Conservation (phyloP, 1,140 invertebrate genomes). For the Plodia interpunctella region DNA sequence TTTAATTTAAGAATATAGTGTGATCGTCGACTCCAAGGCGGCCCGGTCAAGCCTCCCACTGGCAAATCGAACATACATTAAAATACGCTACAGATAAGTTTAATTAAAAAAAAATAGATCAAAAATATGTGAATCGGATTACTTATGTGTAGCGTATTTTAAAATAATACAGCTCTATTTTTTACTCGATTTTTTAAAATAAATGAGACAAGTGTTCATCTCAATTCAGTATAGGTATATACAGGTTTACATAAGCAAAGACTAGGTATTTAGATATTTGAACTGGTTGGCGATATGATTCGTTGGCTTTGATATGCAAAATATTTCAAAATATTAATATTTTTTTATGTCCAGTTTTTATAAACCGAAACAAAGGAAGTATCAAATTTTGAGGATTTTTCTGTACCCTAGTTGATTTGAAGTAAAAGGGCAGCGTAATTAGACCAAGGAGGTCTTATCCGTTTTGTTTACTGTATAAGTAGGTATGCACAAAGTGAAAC, state of each 20-base stretch:
- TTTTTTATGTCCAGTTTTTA: background rate
- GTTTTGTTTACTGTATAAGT: constrained; percentile 1
- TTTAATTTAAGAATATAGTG: background rate
- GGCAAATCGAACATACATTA: constrained; percentile 3
- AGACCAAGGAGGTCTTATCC: constrained; percentile 30
- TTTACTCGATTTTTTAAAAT: too few relatives aligned
- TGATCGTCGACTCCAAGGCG: constrained; percentile 13
- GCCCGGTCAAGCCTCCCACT: constrained; percentile 25
- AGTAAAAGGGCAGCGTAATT: constrained; percentile 34
- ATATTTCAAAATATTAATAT: too few relatives aligned
- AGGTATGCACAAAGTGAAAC: background rate
- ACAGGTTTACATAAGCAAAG: too few relatives aligned
- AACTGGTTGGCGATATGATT: too few relatives aligned
- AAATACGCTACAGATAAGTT: background rate
- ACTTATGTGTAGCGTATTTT: too few relatives aligned
- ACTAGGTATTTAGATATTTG: too few relatives aligned
- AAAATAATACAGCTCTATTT: too few relatives aligned
- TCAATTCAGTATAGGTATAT: too few relatives aligned
- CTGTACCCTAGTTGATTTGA: background rate
- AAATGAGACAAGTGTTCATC: too few relatives aligned
- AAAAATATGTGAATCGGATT: too few relatives aligned
- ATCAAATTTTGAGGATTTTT: background rate
- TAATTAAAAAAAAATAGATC: too few relatives aligned
- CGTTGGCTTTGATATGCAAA: too few relatives aligned
- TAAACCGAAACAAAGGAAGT: background rate